phyloP scores from a whole-genome alignment of 2,797 vertebrate species.

The Borostomias antarcticus region DNA sequence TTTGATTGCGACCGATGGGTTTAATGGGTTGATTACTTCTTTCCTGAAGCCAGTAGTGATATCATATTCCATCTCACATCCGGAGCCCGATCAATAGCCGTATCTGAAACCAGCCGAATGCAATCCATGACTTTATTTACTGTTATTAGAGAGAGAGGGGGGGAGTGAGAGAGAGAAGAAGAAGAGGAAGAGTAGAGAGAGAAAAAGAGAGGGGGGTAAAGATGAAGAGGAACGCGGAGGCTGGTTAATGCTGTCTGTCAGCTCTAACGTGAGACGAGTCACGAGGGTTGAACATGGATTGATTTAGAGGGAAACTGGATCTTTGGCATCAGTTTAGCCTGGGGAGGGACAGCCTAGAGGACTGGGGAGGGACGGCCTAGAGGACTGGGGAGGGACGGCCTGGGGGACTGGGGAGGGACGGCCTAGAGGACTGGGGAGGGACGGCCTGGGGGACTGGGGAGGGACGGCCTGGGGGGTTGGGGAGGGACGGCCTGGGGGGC shows the following conservation, averaged over 20 bases:
- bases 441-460: too few relatives aligned
- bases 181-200: not conserved
- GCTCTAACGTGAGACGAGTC: not conserved
- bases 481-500: too few relatives aligned
- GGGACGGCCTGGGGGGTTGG: too few relatives aligned
- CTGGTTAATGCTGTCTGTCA: not conserved
- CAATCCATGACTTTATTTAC: too few relatives aligned
- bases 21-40: too few relatives aligned
- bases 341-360: not conserved
- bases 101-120: not conserved
- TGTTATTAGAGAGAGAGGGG: not conserved
- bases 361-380: not conserved
- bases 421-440: too few relatives aligned
- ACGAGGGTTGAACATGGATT: constrained; percentile 43
- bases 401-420: too few relatives aligned
- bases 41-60: too few relatives aligned
- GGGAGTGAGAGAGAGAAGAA: not conserved
- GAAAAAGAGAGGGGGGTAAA: not conserved
- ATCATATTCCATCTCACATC: too few relatives aligned
- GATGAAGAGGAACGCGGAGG: too few relatives aligned
- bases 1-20: too few relatives aligned
- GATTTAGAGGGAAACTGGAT: constrained; percentile 5
- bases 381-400: not conserved
- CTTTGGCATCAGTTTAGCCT: not conserved
- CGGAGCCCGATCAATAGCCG: too few relatives aligned